Evolutionary conservation across 2,113 vertebrate species (phyloP).

Genomic region (Diadophis punctatus): DNA sequence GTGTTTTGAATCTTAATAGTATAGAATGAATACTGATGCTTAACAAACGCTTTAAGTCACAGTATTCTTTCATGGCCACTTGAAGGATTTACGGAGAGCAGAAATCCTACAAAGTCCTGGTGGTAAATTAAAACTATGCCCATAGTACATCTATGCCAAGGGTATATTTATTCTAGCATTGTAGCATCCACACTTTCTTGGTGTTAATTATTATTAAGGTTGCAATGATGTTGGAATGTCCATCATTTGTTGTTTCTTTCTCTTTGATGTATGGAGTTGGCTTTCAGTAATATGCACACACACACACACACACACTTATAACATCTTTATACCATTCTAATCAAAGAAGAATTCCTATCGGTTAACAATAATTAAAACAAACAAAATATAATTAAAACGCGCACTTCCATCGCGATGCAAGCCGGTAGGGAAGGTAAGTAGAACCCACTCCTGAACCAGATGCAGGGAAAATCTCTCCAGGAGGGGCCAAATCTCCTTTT

Average conservation of each 20-base stretch:
- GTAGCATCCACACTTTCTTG: not conserved
- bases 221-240: not conserved
- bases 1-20: conserved; percentile 20
- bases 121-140: not conserved
- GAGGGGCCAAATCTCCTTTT: not conserved
- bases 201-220: not conserved
- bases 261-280: not conserved
- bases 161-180: not conserved
- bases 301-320: not conserved
- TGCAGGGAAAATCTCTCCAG: not conserved
- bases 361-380: not conserved
- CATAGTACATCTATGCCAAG: not conserved
- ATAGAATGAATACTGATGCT: conserved; percentile 3
- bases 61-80: not conserved
- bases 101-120: not conserved
- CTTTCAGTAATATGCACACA: not conserved
- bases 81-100: conserved; percentile 2
- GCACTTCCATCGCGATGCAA: no score
- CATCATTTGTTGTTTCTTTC: not conserved
- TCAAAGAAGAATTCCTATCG: not conserved
- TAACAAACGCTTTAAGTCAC: not conserved
- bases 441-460: not conserved
- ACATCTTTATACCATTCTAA: not conserved
- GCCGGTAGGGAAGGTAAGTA: no score
- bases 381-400: not conserved